Base-by-base conservation (phyloP, 2,888 invertebrate genomes). In the Tigriopus californicus region DNA sequence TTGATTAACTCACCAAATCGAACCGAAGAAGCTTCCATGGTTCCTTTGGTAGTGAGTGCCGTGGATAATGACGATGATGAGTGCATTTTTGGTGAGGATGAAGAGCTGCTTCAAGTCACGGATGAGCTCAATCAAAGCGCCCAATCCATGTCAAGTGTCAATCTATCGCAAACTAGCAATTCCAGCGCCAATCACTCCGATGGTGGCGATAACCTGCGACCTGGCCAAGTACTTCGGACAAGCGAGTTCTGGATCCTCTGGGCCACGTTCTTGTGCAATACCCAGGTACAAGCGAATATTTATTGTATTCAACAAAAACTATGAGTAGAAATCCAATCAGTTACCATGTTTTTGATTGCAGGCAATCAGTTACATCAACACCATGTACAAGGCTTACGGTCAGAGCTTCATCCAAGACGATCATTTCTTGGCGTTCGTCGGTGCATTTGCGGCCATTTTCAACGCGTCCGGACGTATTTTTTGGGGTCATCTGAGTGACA, bases 381-480 rank as follows among this genome's bases (percentile, higher is more conserved):
- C 71, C 18, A 66, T 71, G 64, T 71, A 70, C 62, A 72, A 72
- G 67, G 69, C 70, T 1, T 72, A 68, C 65, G 72, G 71, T n/a
- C 70, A 70, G 61, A 69, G 68, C 1, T 71, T 71, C 62, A 75
- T 75, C 52, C 65, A 66, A 24, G 72, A 76, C 64, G 75, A 75
- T 63, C 68, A 69, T 51, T 75, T 73, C 62, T 66, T 75, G 64
- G 72, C 74, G 1, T 59, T 68, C 20, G 72, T 74, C 4, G 74
- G 75, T 20, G 69, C 73, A 0, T 61, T 73, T 20, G 71, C 73
- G 1, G 70, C 74, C 1, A 65, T 75, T n/a, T 73, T 70, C 60
- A 75, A 75, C 65, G 70, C 72, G 6, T 62, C 63, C 5, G 73
- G 59, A 15, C 40, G 59, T 11, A 41, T 59, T 12, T 59, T 59